These are phyloP conservation scores for Arizona elegans DNA, from an alignment of 2,113 vertebrate genomes.

Conservation along the genomic window DNA sequence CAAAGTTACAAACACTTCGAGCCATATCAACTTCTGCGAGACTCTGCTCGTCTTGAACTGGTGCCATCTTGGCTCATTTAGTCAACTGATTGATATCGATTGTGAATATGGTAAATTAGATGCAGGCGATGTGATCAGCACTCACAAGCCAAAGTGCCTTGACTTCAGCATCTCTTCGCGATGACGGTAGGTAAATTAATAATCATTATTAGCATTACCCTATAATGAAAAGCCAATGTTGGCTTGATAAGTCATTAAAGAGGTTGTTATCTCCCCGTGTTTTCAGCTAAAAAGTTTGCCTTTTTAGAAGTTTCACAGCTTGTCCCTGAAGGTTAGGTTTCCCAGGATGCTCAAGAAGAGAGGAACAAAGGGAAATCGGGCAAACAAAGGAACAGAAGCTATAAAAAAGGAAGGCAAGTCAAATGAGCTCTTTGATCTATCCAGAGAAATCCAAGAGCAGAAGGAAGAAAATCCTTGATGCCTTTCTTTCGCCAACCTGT, in stretches of 20 bases:
- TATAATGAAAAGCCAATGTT: fast-evolving
- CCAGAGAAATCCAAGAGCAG: background rate
- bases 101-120: conserved; percentile 41
- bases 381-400: too few species aligned
- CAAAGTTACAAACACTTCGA: conserved; percentile 50
- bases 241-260: background rate
- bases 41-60: background rate
- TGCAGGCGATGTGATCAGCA: conserved; percentile 36
- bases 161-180: conserved; percentile 10
- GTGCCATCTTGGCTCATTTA: conserved; percentile 17
- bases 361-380: background rate
- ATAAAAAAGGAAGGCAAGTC: background rate
- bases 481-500: background rate
- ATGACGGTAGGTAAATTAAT: conserved; percentile 19
- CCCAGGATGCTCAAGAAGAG: background rate
- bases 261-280: background rate
- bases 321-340: background rate
- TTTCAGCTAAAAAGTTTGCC: background rate
- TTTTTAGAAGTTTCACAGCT: background rate
- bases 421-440: background rate
- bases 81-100: conserved; percentile 40
- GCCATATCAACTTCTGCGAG: conserved; percentile 21
- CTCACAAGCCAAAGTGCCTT: conserved; percentile 29
- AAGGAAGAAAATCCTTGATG: background rate
- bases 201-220: background rate